phyloP scores from a whole-genome alignment of 2,888 invertebrate genomes.

The Apamea epomidion region DNA sequence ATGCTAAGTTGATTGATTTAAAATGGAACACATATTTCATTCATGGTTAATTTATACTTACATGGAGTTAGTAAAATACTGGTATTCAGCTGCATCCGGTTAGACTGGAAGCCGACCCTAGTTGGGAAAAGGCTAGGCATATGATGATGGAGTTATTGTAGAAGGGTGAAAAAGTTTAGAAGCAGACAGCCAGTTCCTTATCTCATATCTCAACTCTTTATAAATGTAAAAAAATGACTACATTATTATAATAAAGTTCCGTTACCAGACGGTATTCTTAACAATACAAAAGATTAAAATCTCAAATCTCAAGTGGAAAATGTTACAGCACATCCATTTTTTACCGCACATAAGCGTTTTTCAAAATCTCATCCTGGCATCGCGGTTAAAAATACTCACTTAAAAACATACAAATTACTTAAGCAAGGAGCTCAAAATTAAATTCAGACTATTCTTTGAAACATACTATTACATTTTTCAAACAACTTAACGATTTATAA shows the following conservation, averaged over 20 bases:
- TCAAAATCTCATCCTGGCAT: not conserved
- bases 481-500: slow-evolving; percentile 65
- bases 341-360: slow-evolving; percentile 20
- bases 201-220: not conserved
- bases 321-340: slow-evolving; percentile 1
- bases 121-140: too few relatives aligned
- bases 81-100: too few relatives aligned
- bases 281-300: slow-evolving; percentile 36
- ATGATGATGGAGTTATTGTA: not conserved
- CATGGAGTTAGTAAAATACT: not conserved
- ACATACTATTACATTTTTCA: slow-evolving; percentile 52
- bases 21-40: not conserved
- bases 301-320: slow-evolving; percentile 24
- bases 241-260: slow-evolving; percentile 1
- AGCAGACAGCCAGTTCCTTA: not conserved
- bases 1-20: not conserved
- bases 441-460: slow-evolving; percentile 55
- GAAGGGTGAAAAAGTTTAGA: not conserved
- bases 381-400: slow-evolving; percentile 7
- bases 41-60: not conserved
- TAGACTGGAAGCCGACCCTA: too few relatives aligned
- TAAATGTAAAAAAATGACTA: not conserved
- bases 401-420: slow-evolving; percentile 47
- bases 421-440: slow-evolving; percentile 55
- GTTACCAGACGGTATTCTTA: slow-evolving; percentile 19